Conservation (phyloP, 2,888 invertebrate species). For the Polymixis lichenea region DNA sequence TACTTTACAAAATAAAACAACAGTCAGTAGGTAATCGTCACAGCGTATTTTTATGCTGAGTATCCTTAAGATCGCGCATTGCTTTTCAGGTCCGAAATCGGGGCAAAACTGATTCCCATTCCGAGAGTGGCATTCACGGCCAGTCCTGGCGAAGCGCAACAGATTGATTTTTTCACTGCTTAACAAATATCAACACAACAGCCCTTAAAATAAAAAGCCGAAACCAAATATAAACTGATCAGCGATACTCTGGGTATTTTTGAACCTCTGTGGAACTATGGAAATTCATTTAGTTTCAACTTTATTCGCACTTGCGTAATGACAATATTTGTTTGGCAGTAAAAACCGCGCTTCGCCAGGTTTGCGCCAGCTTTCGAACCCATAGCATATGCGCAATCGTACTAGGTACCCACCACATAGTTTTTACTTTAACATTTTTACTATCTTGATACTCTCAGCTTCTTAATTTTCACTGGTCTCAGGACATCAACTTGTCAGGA, state of each 20-base stretch:
- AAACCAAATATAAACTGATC: background rate
- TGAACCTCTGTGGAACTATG: background rate
- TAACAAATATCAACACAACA: background rate
- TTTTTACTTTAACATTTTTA: slow-evolving; percentile 5
- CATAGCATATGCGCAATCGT: slow-evolving; percentile 11
- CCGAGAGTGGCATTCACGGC: no score
- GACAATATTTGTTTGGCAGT: background rate
- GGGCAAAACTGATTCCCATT: background rate
- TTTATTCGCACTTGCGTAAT: background rate
- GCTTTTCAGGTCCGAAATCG: background rate
- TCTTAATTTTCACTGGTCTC: slow-evolving; percentile 9
- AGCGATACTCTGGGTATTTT: background rate
- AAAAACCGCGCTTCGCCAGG: background rate
- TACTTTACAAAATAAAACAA: background rate
- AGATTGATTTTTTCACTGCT: background rate
- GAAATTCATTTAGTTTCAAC: background rate
- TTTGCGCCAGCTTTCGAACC: background rate
- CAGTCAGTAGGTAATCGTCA: background rate
- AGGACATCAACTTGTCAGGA: slow-evolving; percentile 24
- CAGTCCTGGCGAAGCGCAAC: background rate
- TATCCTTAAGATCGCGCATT: slow-evolving; percentile 4
- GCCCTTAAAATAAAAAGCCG: background rate
- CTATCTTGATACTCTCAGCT: slow-evolving; percentile 22
- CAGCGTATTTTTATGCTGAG: background rate
- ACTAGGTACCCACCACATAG: background rate